phyloP scores from a whole-genome alignment of 1,140 invertebrate genomes.

The Drosophila micromelanica region DNA sequence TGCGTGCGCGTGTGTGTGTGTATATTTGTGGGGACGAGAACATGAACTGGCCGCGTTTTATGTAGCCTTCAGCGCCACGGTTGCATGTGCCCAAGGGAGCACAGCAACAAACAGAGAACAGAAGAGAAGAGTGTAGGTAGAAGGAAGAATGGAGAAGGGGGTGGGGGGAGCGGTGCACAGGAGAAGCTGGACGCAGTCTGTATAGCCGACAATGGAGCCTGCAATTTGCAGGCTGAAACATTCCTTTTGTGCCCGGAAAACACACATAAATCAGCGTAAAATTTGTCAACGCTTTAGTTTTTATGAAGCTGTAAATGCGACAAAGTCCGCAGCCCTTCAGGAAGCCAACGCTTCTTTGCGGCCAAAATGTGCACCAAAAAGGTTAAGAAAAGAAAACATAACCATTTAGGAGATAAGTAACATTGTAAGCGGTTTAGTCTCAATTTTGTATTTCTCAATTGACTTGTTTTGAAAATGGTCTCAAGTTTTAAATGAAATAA shows the following conservation, averaged over 20 bases:
- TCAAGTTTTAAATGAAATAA: too few species aligned
- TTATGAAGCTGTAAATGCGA: constrained; percentile 71
- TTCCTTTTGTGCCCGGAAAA: constrained; percentile 28
- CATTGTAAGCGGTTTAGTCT: too few species aligned
- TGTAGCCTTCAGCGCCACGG: constrained; percentile 53
- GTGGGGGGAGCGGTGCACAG: background rate
- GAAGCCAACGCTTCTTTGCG: constrained; percentile 23
- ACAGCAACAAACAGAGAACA: background rate
- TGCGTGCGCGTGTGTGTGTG: constrained; percentile 18
- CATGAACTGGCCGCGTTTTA: constrained; percentile 51
- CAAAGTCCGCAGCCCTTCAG: constrained; percentile 55
- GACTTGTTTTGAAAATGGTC: too few species aligned
- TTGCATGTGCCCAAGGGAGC: constrained; percentile 27
- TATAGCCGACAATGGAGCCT: constrained; percentile 57
- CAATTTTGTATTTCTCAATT: too few species aligned
- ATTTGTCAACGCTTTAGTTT: constrained; percentile 72
- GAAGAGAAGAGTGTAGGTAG: background rate
- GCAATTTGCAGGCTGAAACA: constrained; percentile 47
- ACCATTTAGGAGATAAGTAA: too few species aligned
- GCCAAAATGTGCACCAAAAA: constrained; percentile 6
- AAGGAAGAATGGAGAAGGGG: background rate
- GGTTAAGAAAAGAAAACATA: background rate
- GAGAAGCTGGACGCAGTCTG: constrained; percentile 15
- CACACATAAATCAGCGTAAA: constrained; percentile 74
- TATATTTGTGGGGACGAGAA: constrained; percentile 8